Evolutionary conservation across 2,113 vertebrate genomes (phyloP).

Genomic region (Oenanthe oenanthe): DNA sequence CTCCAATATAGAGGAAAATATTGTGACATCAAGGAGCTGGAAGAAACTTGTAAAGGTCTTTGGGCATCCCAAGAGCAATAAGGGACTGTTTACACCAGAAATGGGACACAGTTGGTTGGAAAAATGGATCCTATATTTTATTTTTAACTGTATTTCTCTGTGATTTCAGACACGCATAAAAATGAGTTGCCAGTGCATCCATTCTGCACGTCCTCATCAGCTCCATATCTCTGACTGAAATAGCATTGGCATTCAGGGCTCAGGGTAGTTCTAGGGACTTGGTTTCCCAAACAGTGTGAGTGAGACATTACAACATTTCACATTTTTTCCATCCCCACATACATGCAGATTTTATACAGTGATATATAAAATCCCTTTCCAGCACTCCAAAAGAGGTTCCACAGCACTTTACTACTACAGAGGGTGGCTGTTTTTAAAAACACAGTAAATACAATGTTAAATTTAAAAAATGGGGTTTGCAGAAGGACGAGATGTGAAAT

Average conservation of each 20-base stretch:
- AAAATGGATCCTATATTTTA: neutral
- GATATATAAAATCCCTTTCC: neutral
- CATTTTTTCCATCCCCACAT: neutral
- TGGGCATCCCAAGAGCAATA: neutral
- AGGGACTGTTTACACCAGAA: neutral
- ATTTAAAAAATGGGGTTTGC: conserved; percentile 32
- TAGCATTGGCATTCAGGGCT: neutral
- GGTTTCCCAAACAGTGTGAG: neutral
- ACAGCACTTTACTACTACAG: neutral
- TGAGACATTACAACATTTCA: conserved; percentile 26
- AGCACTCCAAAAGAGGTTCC: conserved; percentile 11
- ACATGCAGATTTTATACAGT: conserved; percentile 8
- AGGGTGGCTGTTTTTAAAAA: neutral
- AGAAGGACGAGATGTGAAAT: conserved; percentile 20
- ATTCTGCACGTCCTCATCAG: neutral
- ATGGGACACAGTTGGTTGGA: neutral
- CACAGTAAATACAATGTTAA: neutral
- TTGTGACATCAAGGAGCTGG: neutral
- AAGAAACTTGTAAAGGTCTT: neutral
- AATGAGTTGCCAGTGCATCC: neutral
- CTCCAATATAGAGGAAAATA: neutral
- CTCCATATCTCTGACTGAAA: neutral
- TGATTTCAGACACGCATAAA: conserved; percentile 10
- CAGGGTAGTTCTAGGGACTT: neutral
- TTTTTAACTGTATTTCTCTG: neutral